Evolutionary conservation across 2,888 invertebrate genomes (phyloP).

Genomic region (Cylindroiulus punctatus): DNA sequence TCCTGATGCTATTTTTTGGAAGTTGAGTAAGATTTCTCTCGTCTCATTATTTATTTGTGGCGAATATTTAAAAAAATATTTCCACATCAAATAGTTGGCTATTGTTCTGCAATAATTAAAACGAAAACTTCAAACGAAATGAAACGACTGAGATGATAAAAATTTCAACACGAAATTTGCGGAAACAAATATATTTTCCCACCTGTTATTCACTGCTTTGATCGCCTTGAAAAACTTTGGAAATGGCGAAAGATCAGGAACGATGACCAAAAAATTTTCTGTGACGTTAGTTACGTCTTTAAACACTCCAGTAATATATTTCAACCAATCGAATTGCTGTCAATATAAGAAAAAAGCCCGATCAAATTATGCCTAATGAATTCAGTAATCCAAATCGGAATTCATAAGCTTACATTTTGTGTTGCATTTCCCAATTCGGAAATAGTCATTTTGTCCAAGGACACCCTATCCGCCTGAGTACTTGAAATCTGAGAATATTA

Average conservation of each 20-base stretch:
- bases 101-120: conserved; percentile 54
- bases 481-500: conserved; percentile 23
- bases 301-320: conserved; percentile 51
- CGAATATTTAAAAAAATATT: conserved; percentile 49
- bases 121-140: neutral
- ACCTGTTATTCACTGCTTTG: conserved; percentile 53
- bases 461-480: conserved; percentile 35
- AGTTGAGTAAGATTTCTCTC: conserved; percentile 53
- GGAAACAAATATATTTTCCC: neutral
- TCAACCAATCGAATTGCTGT: conserved; percentile 56
- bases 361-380: neutral
- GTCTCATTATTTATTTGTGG: conserved; percentile 54
- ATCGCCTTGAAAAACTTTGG: conserved; percentile 37
- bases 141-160: neutral
- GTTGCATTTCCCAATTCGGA: conserved; percentile 52
- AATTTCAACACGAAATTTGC: neutral
- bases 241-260: neutral
- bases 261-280: conserved; percentile 45
- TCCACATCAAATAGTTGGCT: conserved; percentile 57
- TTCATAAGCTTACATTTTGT: conserved; percentile 47
- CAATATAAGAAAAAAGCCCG: neutral
- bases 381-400: neutral
- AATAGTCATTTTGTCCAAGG: conserved; percentile 55
- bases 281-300: conserved; percentile 51
- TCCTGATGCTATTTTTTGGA: conserved; percentile 50